phyloP scores from a whole-genome alignment of 2,888 invertebrate species.

The Dermolepida albohirtum region DNA sequence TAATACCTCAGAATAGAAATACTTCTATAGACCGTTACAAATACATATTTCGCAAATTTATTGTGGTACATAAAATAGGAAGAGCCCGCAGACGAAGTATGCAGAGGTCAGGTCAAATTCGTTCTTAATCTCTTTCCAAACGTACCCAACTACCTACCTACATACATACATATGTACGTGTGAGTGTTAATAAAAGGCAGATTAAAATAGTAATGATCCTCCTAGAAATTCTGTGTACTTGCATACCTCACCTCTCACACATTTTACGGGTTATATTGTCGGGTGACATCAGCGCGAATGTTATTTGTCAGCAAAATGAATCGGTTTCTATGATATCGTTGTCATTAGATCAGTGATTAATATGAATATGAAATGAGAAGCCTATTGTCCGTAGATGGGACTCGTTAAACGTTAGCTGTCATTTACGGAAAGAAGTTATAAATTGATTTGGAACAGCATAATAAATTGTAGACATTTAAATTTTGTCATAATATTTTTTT shows the following conservation, averaged over 20 bases:
- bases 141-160: slow-evolving; percentile 3
- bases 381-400: background rate
- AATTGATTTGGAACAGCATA: slow-evolving; percentile 21
- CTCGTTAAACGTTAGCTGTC: slow-evolving; percentile 10
- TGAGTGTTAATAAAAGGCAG: background rate
- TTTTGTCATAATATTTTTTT: background rate
- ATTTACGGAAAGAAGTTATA: slow-evolving; percentile 9
- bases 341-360: slow-evolving; percentile 23
- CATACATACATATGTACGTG: too few relatives aligned
- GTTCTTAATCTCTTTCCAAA: slow-evolving; percentile 9
- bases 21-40: slow-evolving; percentile 16
- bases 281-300: slow-evolving; percentile 25
- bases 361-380: slow-evolving; percentile 18
- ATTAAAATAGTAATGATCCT: slow-evolving; percentile 19
- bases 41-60: slow-evolving; percentile 23
- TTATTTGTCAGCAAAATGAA: slow-evolving; percentile 36
- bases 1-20: background rate
- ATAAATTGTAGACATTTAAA: background rate
- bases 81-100: background rate
- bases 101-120: slow-evolving; percentile 21
- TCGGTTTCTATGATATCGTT: slow-evolving; percentile 14
- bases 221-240: slow-evolving; percentile 9
- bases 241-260: slow-evolving; percentile 9
- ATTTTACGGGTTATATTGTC: slow-evolving; percentile 22
- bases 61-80: slow-evolving; percentile 7